Base-by-base conservation (phyloP, 2,888 invertebrate genomes). In the Caenorhabditis sp. region DNA sequence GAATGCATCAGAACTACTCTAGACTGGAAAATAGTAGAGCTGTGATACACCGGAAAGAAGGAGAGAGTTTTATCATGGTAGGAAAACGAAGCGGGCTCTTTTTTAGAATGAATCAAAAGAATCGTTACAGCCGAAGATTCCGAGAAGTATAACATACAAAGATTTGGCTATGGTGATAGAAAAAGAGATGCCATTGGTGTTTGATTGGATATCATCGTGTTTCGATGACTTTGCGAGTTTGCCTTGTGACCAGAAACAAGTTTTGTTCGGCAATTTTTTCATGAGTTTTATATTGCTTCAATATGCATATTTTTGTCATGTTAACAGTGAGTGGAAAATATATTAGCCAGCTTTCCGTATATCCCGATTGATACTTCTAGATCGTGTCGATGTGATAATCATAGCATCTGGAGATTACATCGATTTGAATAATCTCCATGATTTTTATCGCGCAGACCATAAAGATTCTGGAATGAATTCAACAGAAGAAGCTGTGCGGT, bases 201-300 rank as follows among this genome's bases (percentile, higher is more conserved):
- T 68, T 3, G 73, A 73, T 60, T 73, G 73, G 73, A 38, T 73
- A 1, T 62, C 73, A 0, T 65, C 65, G 63, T 65, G 73, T 62
- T 73, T 73, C 27, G 73, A 73, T n/a, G 68, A 66, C 5, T 73
- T 73, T 27, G 62, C 50, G 0, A 3, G 25, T 4, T 43, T 73
- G 26, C 59, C 73, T 0, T 62, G 68, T 14, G 73, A 73, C 43
- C 73, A 73, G 20, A 73, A 73, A 27, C 68, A 62, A 54, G 54
- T 73, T 0, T 59, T 73, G 0, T 73, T 73, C 63, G 61, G 56
- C n/a, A 73, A 73, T n/a, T 73, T 73, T 59, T 73, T 62, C 50
- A 58, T 68, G 4, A 25, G 58, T 14, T 73, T 73, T 50, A 59
- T 49, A 8, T 50, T 73, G 64, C 53, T 73, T 23, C 68, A 73